phyloP scores from a whole-genome alignment of 2,888 invertebrate species.

The Agriopis marginaria region DNA sequence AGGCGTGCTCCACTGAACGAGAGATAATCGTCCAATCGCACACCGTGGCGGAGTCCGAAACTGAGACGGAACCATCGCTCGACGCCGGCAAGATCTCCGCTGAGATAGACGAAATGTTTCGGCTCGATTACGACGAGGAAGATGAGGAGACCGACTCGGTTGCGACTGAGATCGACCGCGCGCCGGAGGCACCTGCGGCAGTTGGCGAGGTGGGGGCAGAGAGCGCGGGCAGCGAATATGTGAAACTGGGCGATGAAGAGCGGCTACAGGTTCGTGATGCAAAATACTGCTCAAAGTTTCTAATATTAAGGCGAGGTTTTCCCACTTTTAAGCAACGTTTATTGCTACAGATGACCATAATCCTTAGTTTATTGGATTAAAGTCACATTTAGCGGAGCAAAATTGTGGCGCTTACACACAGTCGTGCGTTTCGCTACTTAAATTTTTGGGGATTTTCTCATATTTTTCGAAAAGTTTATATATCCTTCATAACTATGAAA shows the following conservation, averaged over 20 bases:
- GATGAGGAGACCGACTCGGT: slow-evolving; percentile 77
- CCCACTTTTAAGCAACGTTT: too few species aligned
- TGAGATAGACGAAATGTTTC: slow-evolving; percentile 82
- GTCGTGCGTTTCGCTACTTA: too few species aligned
- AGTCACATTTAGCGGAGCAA: too few species aligned
- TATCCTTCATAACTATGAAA: too few species aligned
- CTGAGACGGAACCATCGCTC: slow-evolving; percentile 48
- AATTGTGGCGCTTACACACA: too few species aligned
- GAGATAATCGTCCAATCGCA: slow-evolving; percentile 56
- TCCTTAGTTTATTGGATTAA: too few species aligned
- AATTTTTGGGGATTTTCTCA: too few species aligned
- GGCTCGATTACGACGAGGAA: slow-evolving; percentile 76
- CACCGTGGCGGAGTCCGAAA: slow-evolving; percentile 24
- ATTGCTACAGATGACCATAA: too few species aligned
- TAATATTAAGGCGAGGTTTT: too few species aligned
- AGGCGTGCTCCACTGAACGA: slow-evolving; percentile 55
- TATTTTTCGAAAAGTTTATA: too few species aligned
- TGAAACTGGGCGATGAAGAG: slow-evolving; percentile 66
- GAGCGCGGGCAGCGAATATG: slow-evolving; percentile 53
- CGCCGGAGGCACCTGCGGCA: neutral
- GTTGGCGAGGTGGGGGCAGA: slow-evolving; percentile 49
- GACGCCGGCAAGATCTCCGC: slow-evolving; percentile 74
- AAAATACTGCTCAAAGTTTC: neutral
- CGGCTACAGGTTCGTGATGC: slow-evolving; percentile 56
- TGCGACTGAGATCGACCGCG: slow-evolving; percentile 68